Evolutionary conservation across 2,113 vertebrate genomes (phyloP), one percentile per base, ranked within the genome.

Genomic region (Emydura subglobosa): DNA sequence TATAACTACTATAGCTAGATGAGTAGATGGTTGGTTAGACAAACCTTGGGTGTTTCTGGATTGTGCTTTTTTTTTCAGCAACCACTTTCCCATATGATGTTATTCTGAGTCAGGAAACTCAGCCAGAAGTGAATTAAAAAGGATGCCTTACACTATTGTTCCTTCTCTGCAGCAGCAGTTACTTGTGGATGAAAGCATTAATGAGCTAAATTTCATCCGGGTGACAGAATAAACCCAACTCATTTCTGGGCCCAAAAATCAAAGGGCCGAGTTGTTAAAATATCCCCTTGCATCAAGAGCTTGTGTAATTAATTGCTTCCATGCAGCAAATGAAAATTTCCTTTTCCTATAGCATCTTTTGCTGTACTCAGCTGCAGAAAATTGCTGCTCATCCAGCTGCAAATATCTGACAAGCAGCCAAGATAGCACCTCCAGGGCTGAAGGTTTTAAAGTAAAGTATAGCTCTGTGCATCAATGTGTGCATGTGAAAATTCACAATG

Each of bases 41-140:
- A 68, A 81, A 87, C 83, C 61, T 74, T 1, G 0, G 3, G 0
- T 2, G 0, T 4, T 0, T 11, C 82, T 44, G 65, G 6, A 31
- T 11, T 47, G 22, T 74, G 65, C 1, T 74, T 49, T 10, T 47
- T 84, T 22, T 25, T 17, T 39, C 7, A 39, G 68, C 85, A 68
- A n/a, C 78, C 50, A 14, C 14, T 16, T 89, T 51, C 49, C 51
- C 51, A 0, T 59, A 47, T 22, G 3, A 3, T 65, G 65, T 16
- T 78, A 72, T 50, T 61, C 27, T 84, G 44, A 21, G 74, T 25
- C 29, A 57, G 51, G 49, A 61, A 76, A 53, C 68, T 31, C 14
- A 53, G 59, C 27, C 81, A 42, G n/a, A 0, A 50, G 8, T 49
- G 89, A 80, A 59, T 79, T 25, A 24, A 1, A 42, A 29, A 42